Evolutionary conservation across 2,888 invertebrate species (phyloP), one percentile per base, ranked within the genome.

Genomic region (Caenorhabditis uteleia): DNA sequence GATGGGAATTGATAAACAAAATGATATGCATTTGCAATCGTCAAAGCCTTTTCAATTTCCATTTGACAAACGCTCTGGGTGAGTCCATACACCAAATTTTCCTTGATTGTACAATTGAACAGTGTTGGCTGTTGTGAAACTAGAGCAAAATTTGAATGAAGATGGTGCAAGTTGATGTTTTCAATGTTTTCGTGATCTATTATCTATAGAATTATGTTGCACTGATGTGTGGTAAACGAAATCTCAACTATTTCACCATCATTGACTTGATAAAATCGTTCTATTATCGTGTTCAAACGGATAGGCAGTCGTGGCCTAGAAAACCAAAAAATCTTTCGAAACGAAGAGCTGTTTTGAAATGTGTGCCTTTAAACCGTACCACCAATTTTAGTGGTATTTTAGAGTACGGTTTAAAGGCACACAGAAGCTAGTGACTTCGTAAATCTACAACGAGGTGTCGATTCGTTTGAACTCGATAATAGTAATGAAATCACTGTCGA

Each of bases 241-340:
- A 33, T 45, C 6, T 49, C 44, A 20, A 88, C 87, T 65, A 91
- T 88, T 36, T 85, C 80, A 12, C 92, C 92, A 4, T 83, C 84
- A 5, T 85, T 84, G 0, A 90, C 89, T 82, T 91, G 91, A 83
- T 93, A 93, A 83, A 91, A 92, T 58, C 92, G 86, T 84, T 91
- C 89, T 1, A n/a, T n/a, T n/a, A n/a, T n/a, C n/a, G n/a, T n/a
- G n/a, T n/a, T n/a, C n/a, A n/a, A n/a, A n/a, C n/a, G n/a, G n/a
- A n/a, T n/a, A n/a, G n/a, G n/a, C n/a, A n/a, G n/a, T n/a, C n/a
- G n/a, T n/a, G n/a, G n/a, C n/a, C n/a, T n/a, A n/a, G n/a, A n/a
- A n/a, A n/a, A n/a, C n/a, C n/a, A n/a, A n/a, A n/a, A n/a, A n/a
- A n/a, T n/a, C n/a, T n/a, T n/a, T n/a, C n/a, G n/a, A n/a, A n/a